Base-by-base conservation (phyloP, 35 echinoderm and acorn worm species). In the Holothuria glaberrima region DNA sequence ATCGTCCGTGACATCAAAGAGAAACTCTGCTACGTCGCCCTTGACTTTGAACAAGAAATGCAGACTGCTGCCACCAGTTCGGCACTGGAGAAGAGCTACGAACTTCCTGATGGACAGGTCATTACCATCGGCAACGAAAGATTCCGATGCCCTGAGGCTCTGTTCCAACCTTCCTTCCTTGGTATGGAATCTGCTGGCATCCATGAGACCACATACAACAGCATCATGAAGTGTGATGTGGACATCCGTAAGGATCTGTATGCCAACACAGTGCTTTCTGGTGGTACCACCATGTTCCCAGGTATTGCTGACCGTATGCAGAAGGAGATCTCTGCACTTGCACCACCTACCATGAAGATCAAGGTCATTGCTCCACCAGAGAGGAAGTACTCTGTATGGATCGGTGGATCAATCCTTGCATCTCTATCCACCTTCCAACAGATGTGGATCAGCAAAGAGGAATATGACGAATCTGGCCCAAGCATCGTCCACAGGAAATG, bases 371-470 rank as follows among this genome's bases (percentile, higher is more conserved):
- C 94, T 59, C 88, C 94, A 71, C 94, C 88, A 46, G 94, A 97
- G 82, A 89, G 94, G 71, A 96, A 96, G 72, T 96, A 96, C 91
- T 96, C 94, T 68, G 91, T 93, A 28, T 96, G 94, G 94, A 96
- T 96, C 59, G 94, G 94, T 14, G 94, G 94, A 38, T 96, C 94
- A 58, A 93, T 96, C 83, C 62, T 96, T 30, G 91, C 94, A 24
- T 96, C 91, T 20, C 91, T 96, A 67, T 93, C 94, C 41, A 97
- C 91, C 71, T 93, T 97, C 88, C 94, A 97, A 86, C 91, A 97
- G 82, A 97, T 97, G 94, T 97, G 94, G 94, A 97, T 97, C 89
- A 97, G 94, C 91, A 97, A 97, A 75, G 91, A 97, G 59, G 94
- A 97, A 80, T 97, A 97, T 58, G 92, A 97, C 79, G 95, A 97